Evolutionary conservation across 2,888 invertebrate species (phyloP), one percentile per base, ranked within the genome.

Genomic region (Argyresthia albistria): DNA sequence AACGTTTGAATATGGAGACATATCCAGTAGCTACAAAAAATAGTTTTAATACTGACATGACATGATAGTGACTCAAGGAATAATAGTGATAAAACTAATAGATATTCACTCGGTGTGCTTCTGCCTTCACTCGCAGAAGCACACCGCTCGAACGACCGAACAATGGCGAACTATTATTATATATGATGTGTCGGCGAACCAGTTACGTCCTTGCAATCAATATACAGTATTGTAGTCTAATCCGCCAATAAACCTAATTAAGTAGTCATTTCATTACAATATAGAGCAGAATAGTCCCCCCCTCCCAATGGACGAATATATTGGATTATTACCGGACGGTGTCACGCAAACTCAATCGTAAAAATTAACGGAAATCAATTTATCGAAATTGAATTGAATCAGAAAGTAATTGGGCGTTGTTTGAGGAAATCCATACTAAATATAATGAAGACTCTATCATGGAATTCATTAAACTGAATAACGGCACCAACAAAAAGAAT

Each of bases 311-410:
- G 82, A 80, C 80, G 63, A 76, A 75, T 82, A 76, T 77, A 86
- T 82, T 81, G 75, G 67, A 78, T 83, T 84, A 83, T 82, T 79
- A 80, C 80, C 73, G 82, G 76, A 73, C 76, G 73, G 77, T 71
- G 82, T 80, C 86, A 87, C 86, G 86, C 86, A 82, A 84, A 84
- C 79, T 78, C 76, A 87, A 83, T 83, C 80, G 79, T 83, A 52
- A 79, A 84, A 83, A 82, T 81, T 80, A 78, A 77, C 77, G 76
- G 73, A 75, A 83, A 77, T 77, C 82, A 81, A 83, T 83, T 72
- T 69, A 63, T 67, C 73, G 66, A 79, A 79, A 82, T 81, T 77
- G 76, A 76, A 80, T 80, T 66, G 74, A 76, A 80, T 82, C 64
- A 37, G 14, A n/a, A 37, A 49, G 48, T 9, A 50, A 11, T 16